phyloP scores from a whole-genome alignment of 2,797 vertebrate species.

The Alosa sapidissima region DNA sequence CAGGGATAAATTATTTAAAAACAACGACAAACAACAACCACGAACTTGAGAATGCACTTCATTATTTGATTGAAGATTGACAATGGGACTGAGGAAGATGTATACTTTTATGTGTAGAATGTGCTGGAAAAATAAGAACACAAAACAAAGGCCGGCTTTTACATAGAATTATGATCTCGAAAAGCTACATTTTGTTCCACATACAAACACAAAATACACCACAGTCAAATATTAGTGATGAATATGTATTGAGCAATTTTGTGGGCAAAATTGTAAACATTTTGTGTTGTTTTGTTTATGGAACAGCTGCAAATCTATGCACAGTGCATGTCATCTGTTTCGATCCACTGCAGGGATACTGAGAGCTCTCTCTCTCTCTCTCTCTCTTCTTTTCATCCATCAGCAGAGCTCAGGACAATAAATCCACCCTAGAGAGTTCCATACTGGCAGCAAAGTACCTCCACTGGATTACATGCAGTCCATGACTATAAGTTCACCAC shows the following conservation, averaged over 20 bases:
- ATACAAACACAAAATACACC: not conserved
- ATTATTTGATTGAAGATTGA: not conserved
- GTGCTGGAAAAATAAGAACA: not conserved
- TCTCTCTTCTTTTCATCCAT: not conserved
- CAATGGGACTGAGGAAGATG: not conserved
- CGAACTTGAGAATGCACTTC: not conserved
- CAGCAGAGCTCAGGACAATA: constrained; percentile 5
- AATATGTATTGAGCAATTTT: not conserved
- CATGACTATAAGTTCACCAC: not conserved
- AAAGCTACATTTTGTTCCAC: not conserved
- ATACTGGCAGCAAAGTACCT: not conserved
- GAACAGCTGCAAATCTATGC: not conserved
- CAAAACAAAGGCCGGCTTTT: not conserved
- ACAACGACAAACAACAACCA: not conserved
- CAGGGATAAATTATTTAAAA: constrained; percentile 1
- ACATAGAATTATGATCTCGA: not conserved
- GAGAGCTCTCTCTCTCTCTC: not conserved
- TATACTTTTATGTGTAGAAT: not conserved
- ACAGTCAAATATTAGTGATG: not conserved
- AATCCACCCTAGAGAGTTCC: not conserved
- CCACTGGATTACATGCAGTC: not conserved
- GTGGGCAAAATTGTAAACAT: not conserved
- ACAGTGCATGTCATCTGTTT: not conserved
- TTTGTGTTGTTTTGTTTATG: not conserved
- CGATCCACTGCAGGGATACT: not conserved